phyloP scores from a whole-genome alignment of 2,888 invertebrate genomes.

The Kryphioiulus occultus region DNA sequence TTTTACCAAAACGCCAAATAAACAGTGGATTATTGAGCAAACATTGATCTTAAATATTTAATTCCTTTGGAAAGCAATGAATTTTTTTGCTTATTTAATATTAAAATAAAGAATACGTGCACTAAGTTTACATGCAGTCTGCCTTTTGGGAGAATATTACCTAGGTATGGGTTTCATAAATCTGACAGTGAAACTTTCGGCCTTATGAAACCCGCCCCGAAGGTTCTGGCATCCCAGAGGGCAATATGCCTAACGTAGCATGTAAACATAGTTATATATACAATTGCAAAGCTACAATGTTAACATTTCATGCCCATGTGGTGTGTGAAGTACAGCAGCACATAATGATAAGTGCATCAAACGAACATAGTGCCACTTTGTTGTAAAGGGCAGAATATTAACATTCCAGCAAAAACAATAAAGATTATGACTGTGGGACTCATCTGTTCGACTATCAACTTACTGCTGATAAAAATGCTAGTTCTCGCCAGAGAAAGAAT shows the following conservation, averaged over 20 bases:
- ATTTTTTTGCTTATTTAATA: neutral
- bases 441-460: neutral
- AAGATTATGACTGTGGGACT: neutral
- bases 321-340: neutral
- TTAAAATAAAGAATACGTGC: slow-evolving; percentile 38
- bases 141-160: no score
- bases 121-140: no score
- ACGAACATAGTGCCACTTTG: neutral
- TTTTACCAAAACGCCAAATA: no score
- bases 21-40: neutral
- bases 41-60: neutral
- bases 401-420: neutral
- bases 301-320: neutral
- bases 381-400: neutral
- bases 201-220: no score
- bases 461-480: neutral
- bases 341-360: neutral
- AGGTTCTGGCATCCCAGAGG: no score
- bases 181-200: no score
- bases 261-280: no score
- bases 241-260: no score
- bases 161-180: no score
- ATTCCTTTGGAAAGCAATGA: slow-evolving; percentile 4
- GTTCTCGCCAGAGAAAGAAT: neutral
- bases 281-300: slow-evolving; percentile 18